Evolutionary conservation across 2,888 invertebrate genomes (phyloP), one percentile per base, ranked within the genome.

Genomic region (Spicauda simplicius): DNA sequence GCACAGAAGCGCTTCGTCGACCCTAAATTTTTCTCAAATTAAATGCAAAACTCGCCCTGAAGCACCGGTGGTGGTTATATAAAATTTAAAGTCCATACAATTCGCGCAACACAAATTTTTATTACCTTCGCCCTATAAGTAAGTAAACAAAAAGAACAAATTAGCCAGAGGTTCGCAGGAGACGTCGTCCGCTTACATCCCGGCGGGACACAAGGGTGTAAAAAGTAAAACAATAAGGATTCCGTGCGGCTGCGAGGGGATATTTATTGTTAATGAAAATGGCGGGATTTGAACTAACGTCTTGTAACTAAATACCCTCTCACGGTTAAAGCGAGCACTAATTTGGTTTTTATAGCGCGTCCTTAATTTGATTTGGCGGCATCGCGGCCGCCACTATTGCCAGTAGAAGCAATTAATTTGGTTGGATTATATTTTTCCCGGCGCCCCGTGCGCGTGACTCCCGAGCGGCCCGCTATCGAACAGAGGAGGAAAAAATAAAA

Each of bases 181-280:
- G 89, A 87, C 84, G 86, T 83, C 86, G 86, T 84, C 87, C 83
- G 80, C 82, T 80, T 81, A 25, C 80, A 81, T 84, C 87, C 87
- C 86, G 76, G 88, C 83, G 90, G 85, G 89, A 87, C 91, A 91
- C 93, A 91, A 93, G 91, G 91, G 93, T 93, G 93, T 92, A 92
- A 93, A 93, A 92, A 93, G 92, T 92, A 91, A 91, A 91, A 93
- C 92, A 92, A 93, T 92, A 91, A 91, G 91, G 90, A 93, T 90
- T 90, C 90, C 81, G 86, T 86, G 88, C 88, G 87, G 88, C 88
- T 88, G 90, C 89, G 81, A 82, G 86, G 85, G 90, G 90, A 93
- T 93, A 93, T 93, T 93, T 93, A 93, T 93, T 93, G 93, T 93
- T 93, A 93, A 93, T 93, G 93, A 92, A 93, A 93, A 92, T 88